Evolutionary conservation across 2,113 vertebrate genomes (phyloP), one percentile per base, ranked within the genome.

Genomic region (Megaleporinus macrocephalus): DNA sequence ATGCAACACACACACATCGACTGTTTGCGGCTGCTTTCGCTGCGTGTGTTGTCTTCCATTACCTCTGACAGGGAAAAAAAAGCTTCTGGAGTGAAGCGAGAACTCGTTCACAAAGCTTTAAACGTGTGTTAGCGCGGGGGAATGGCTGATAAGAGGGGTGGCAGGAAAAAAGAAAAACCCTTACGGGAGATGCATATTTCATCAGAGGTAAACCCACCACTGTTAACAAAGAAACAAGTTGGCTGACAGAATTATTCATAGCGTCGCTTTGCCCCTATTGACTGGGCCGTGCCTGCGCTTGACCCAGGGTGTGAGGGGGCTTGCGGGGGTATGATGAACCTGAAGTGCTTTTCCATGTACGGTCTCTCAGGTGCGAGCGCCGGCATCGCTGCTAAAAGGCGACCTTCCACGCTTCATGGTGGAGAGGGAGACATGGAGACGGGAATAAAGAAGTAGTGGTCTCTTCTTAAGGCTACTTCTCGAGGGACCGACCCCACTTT

Each of bases 341-440:
- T 80, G 82, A 77, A 88, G 84, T 88, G 86, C 80, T 86, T 88
- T 90, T 88, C 81, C 62, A n/a, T 89, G 84, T 85, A 41, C 61
- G 59, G 41, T 49, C 66, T 59, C 66, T 68, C 22, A 59, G 62
- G 82, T 72, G 71, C 44, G 61, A 57, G 70, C 44, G 29, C 76
- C 73, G 24, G 33, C 1, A 59, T 73, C 73, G 68, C 76, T 77
- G 41, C 66, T 74, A 69, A 89, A 82, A 77, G 70, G 66, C 85
- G 59, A 71, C 62, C 86, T 55, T 84, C 20, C 4, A 44, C 80
- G 71, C 86, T 86, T 76, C 15, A 33, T 84, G 53, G 26, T 47
- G 30, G 36, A 82, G 57, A 72, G 14, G 24, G 30, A 74, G 18
- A 66, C 26, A 22, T 26, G 14, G 4, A 76, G 22, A 72, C 59